Evolutionary conservation across 2,888 invertebrate species (phyloP).

Genomic region (Agrotis clavis): DNA sequence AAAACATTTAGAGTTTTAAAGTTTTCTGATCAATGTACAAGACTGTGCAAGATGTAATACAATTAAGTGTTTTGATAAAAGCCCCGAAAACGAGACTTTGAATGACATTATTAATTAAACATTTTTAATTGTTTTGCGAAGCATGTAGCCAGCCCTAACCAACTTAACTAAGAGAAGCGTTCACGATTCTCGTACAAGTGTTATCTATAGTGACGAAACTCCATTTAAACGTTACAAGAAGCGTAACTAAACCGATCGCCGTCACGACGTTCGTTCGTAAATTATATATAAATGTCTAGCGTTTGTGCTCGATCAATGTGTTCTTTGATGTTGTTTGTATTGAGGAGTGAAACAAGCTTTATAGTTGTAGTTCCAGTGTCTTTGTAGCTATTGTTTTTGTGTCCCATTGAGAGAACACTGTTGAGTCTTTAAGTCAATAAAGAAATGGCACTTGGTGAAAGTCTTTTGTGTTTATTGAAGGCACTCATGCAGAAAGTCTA

Average conservation of each 20-base stretch:
- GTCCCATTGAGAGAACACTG: not conserved
- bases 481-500: not conserved
- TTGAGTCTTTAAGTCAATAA: not conserved
- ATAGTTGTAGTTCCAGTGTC: slow-evolving; percentile 6
- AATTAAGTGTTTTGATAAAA: not conserved
- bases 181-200: slow-evolving; percentile 80
- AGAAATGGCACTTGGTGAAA: not conserved
- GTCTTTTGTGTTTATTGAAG: not conserved
- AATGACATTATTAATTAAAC: not conserved
- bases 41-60: too few species aligned
- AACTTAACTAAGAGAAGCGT: slow-evolving; percentile 71
- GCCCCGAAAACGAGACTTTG: not conserved
- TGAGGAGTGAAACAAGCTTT: slow-evolving; percentile 29
- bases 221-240: slow-evolving; percentile 80
- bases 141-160: slow-evolving; percentile 55
- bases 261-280: slow-evolving; percentile 83
- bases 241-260: slow-evolving; percentile 77
- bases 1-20: too few species aligned
- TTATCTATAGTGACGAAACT: slow-evolving; percentile 85
- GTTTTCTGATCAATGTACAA: not conserved
- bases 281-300: slow-evolving; percentile 77
- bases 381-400: slow-evolving; percentile 15
- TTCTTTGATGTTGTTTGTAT: slow-evolving; percentile 55
- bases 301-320: slow-evolving; percentile 71
- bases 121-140: slow-evolving; percentile 4